Conservation (phyloP, 2,888 invertebrate species). For the Parthenolecanium corni region DNA sequence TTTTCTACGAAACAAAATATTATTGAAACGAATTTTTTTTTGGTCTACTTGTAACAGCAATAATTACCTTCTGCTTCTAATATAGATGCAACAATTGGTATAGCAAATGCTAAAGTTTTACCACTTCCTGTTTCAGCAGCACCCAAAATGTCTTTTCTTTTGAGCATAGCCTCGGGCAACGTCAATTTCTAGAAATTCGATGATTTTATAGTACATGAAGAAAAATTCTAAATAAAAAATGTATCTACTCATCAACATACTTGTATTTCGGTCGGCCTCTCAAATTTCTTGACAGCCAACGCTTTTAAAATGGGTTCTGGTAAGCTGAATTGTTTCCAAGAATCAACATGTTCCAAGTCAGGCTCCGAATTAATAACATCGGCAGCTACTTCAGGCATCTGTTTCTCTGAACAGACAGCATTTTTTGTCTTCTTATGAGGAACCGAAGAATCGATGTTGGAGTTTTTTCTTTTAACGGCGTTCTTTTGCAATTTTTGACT, state of each 20-base stretch:
- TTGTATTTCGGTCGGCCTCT: slow-evolving; percentile 18
- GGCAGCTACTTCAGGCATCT: background rate
- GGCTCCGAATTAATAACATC: background rate
- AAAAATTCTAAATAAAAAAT: background rate
- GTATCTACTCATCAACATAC: background rate
- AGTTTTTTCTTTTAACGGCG: background rate
- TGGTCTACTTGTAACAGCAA: background rate
- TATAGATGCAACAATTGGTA: slow-evolving; percentile 82
- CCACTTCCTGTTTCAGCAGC: slow-evolving; percentile 99
- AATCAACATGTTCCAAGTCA: slow-evolving; percentile 2
- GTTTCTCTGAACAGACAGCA: background rate
- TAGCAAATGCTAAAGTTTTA: slow-evolving; percentile 93
- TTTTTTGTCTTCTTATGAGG: background rate
- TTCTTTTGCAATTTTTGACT: background rate
- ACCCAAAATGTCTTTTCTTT: slow-evolving; percentile 84
- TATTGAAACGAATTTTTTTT: background rate
- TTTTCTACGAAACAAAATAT: background rate
- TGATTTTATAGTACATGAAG: background rate
- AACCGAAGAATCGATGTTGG: background rate
- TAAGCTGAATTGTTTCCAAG: slow-evolving; percentile 8
- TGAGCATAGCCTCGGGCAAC: slow-evolving; percentile 66
- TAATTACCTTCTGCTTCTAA: slow-evolving; percentile 39
- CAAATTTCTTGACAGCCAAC: slow-evolving; percentile 11
- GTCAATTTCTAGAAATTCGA: slow-evolving; percentile 1
- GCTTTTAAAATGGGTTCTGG: slow-evolving; percentile 11